Conservation (phyloP, 2,797 vertebrate genomes). For the Melanotaenia parkinsoni region DNA sequence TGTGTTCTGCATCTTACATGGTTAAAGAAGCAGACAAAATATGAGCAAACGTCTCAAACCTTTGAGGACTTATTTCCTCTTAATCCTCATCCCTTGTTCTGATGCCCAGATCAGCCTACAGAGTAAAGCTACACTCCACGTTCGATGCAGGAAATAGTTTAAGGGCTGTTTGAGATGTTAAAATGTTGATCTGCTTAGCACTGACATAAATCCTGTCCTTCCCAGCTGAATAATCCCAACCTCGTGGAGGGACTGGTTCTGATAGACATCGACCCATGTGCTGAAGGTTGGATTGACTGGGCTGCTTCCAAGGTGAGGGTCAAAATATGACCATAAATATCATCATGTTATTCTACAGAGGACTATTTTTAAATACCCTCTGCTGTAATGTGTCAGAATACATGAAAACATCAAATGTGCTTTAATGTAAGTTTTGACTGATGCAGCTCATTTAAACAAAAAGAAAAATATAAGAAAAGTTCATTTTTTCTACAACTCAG, state of each 20-base stretch:
- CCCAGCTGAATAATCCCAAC: constrained; percentile 90
- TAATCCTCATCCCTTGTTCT: background rate
- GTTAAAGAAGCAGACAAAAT: background rate
- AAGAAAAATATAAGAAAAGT: too few relatives aligned
- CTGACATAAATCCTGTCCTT: constrained; percentile 19
- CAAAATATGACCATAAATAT: background rate
- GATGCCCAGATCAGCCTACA: background rate
- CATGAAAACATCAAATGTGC: too few relatives aligned
- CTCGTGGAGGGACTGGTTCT: constrained; percentile 94
- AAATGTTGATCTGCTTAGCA: too few relatives aligned
- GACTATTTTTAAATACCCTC: constrained; percentile 4
- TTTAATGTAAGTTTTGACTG: too few relatives aligned
- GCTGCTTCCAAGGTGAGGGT: constrained; percentile 92
- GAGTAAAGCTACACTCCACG: background rate
- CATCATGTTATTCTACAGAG: too few relatives aligned
- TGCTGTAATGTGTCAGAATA: too few relatives aligned
- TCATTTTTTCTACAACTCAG: too few relatives aligned
- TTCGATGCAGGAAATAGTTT: too few relatives aligned
- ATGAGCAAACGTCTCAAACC: too few relatives aligned
- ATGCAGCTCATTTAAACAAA: too few relatives aligned
- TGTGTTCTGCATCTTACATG: background rate
- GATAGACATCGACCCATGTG: constrained; percentile 94
- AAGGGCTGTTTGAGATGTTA: too few relatives aligned
- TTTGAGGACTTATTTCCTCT: background rate
- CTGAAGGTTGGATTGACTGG: constrained; percentile 99